Evolutionary conservation across 1,140 invertebrate species (phyloP).

Genomic region (Drosophila sulfurigaster): DNA sequence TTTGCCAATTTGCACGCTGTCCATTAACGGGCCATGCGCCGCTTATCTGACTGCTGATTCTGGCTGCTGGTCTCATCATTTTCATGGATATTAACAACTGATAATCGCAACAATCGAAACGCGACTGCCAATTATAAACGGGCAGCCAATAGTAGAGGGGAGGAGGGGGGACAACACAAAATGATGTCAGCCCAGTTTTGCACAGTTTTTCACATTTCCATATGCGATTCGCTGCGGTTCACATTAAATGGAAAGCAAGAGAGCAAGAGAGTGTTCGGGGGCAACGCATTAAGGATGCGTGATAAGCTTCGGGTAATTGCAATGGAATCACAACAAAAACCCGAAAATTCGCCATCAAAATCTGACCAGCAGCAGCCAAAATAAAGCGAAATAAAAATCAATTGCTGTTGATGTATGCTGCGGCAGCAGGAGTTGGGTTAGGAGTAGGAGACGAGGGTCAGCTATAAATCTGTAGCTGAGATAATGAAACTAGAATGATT

Average conservation of each 20-base stretch:
- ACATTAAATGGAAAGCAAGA: conserved; percentile 19
- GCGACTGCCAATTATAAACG: conserved; percentile 6
- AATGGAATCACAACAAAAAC: conserved; percentile 31
- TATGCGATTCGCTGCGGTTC: conserved; percentile 40
- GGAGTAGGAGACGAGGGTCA: background rate
- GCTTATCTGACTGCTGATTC: conserved; percentile 57
- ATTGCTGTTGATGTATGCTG: conserved; percentile 50
- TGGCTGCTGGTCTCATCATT: conserved; percentile 62
- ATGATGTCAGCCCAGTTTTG: conserved; percentile 44
- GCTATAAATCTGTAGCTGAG: conserved; percentile 75
- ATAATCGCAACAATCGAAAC: conserved; percentile 75
- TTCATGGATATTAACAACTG: conserved; percentile 81
- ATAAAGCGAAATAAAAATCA: conserved; percentile 55
- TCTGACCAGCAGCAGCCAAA: conserved; percentile 24
- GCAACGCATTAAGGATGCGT: conserved; percentile 44
- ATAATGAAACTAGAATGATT: conserved; percentile 85
- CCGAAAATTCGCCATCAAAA: conserved; percentile 26
- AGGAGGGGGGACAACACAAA: background rate
- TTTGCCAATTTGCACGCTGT: conserved; percentile 77
- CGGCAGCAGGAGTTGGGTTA: conserved; percentile 3
- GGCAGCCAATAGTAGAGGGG: background rate
- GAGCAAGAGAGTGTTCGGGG: background rate
- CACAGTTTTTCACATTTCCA: conserved; percentile 46
- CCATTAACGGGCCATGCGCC: conserved; percentile 69
- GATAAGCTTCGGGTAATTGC: conserved; percentile 52